Base-by-base conservation (phyloP, 2,113 vertebrate species). In the Coregonus clupeaformis region DNA sequence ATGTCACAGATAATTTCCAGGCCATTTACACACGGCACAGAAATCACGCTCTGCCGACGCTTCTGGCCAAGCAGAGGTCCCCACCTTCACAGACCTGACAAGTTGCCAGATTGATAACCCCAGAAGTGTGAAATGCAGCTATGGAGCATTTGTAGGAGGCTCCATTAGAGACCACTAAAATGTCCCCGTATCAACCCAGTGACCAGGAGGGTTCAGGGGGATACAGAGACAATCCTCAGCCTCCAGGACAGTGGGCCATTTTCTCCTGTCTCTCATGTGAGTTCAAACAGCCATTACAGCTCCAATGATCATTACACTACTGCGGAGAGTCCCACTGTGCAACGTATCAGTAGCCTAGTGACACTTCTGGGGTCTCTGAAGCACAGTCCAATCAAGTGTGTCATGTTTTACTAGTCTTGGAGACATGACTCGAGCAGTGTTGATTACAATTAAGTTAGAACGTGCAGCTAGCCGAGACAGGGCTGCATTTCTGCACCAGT, bases 1-100 rank as follows among this genome's bases (percentile, higher is more conserved):
- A 64, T 69, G 82, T 80, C 76, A 75, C 77, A 79, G 77, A 82
- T 79, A 45, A 78, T 78, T 80, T 82, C 75, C 77, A 78, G 75
- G 66, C 70, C 66, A 65, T 80, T 82, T 75, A 77, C 64, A 74
- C 65, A 69, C 30, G 74, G 55, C 16, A 45, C 74, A 57, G 63
- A 66, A 47, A 80, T 75, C 36, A 22, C 45, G 22, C n/a, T 45
- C 69, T 16, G 24, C 55, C 20, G n/a, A 11, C 55, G 70, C 73
- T 72, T 52, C 49, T 49, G 55, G 75, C 25, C 57, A 14, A 30
- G 27, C 71, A 74, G 11, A 69, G 49, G 62, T 18, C 63, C 62
- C 49, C 47, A 63, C 24, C 70, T 67, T 62, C 59, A 69, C 49
- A 59, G 47, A 67, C 32, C 75, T 74, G 76, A 82, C 73, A 75